Conservation (phyloP, 1,140 invertebrate genomes). For the Caerostris extrusa region DNA sequence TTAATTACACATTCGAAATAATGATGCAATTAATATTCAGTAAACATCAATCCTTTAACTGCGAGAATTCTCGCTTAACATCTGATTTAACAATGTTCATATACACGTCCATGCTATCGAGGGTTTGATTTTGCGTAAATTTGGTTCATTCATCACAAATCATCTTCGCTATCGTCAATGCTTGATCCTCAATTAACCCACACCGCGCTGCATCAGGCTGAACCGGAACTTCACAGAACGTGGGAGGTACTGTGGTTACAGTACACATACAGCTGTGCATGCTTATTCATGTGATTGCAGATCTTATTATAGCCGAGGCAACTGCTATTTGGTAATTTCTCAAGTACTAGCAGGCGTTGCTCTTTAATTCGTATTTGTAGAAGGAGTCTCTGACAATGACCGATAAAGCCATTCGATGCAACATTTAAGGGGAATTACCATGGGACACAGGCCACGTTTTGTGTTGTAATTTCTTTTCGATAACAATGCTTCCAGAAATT, state of each 20-base stretch:
- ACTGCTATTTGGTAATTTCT: not conserved
- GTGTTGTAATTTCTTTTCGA: constrained; percentile 13
- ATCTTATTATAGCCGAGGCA: constrained; percentile 9
- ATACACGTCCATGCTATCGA: not conserved
- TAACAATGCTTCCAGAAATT: not conserved
- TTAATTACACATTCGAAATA: too few relatives aligned
- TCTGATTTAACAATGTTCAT: not conserved
- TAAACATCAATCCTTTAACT: too few relatives aligned
- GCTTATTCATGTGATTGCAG: not conserved
- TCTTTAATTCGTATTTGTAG: constrained; percentile 15
- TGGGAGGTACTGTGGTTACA: not conserved
- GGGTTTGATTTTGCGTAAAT: constrained; percentile 9
- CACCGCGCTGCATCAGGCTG: not conserved
- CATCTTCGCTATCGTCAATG: not conserved
- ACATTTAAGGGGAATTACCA: constrained; percentile 6
- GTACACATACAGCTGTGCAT: too few relatives aligned
- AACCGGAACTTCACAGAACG: not conserved
- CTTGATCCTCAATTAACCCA: not conserved
- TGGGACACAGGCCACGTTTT: not conserved
- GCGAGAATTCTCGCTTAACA: not conserved
- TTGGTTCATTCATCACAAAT: not conserved
- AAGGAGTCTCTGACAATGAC: constrained; percentile 19
- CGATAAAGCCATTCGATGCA: not conserved
- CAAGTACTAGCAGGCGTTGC: not conserved
- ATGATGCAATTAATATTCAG: too few relatives aligned